phyloP scores from a whole-genome alignment of 2,888 invertebrate genomes.

The Nomada ruficornis region DNA sequence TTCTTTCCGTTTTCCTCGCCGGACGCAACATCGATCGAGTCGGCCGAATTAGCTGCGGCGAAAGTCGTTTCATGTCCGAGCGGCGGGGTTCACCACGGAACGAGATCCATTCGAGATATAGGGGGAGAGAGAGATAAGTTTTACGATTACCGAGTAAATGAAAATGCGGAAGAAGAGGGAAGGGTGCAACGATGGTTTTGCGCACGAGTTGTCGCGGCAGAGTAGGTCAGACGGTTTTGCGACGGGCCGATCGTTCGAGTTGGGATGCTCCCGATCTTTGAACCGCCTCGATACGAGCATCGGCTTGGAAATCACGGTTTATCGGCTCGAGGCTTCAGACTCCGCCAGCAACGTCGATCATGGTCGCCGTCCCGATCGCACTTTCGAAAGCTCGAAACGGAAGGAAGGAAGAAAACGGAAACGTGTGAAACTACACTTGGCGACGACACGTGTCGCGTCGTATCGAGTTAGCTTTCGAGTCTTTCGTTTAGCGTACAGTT shows the following conservation, averaged over 20 bases:
- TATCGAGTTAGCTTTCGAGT: conserved; percentile 12
- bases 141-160: conserved; percentile 9
- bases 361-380: conserved; percentile 5
- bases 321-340: background rate
- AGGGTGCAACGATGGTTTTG: conserved; percentile 8
- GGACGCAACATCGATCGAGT: too few relatives aligned
- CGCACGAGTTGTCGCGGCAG: conserved; percentile 21
- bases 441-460: conserved; percentile 1
- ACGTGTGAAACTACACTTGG: conserved; percentile 18
- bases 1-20: too few relatives aligned
- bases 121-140: background rate
- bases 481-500: conserved; percentile 15
- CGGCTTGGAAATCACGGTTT: too few relatives aligned
- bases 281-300: background rate
- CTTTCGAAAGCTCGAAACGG: background rate
- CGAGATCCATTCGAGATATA: background rate
- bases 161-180: conserved; percentile 4
- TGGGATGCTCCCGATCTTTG: background rate
- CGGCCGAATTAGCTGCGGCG: too few relatives aligned
- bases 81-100: background rate
- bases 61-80: background rate
- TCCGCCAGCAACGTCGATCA: background rate
- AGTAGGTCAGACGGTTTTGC: conserved; percentile 34
- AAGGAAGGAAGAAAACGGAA: background rate
- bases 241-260: background rate